These are phyloP conservation scores for Syndactyla subalaris DNA, from an alignment of 2,797 vertebrate species.

Conservation along the genomic window DNA sequence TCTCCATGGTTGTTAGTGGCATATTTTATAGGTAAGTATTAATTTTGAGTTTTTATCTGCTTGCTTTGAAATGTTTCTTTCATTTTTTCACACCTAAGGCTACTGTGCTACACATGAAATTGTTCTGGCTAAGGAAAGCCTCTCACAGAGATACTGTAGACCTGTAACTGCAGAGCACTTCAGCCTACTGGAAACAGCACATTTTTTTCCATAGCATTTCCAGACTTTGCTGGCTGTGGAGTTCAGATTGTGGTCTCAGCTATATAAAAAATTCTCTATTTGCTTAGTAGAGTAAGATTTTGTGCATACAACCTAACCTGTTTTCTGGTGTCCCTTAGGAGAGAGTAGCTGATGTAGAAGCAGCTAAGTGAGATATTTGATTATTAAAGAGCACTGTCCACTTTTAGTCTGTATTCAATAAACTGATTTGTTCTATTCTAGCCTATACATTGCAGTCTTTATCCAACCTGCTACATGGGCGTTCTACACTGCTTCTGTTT, in stretches of 20 bases:
- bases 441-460: slow-evolving; percentile 95
- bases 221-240: neutral
- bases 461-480: slow-evolving; percentile 92
- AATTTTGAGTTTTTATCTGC: neutral
- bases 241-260: neutral
- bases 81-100: neutral
- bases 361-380: neutral
- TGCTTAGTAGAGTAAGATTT: neutral
- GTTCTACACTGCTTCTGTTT: slow-evolving; percentile 94
- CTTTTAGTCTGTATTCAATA: slow-evolving; percentile 17
- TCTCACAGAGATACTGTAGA: neutral
- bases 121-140: neutral
- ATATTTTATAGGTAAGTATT: slow-evolving; percentile 90
- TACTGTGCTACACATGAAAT: neutral
- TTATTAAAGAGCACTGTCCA: neutral
- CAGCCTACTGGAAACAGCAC: neutral
- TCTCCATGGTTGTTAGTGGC: slow-evolving; percentile 93
- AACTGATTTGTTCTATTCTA: slow-evolving; percentile 75
- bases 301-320: neutral
- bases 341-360: neutral
- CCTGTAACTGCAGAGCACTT: neutral
- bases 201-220: neutral
- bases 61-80: neutral
- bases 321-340: neutral
- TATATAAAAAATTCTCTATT: neutral